Base-by-base conservation (phyloP, 2,888 invertebrate genomes). In the Sphinx pinastri region DNA sequence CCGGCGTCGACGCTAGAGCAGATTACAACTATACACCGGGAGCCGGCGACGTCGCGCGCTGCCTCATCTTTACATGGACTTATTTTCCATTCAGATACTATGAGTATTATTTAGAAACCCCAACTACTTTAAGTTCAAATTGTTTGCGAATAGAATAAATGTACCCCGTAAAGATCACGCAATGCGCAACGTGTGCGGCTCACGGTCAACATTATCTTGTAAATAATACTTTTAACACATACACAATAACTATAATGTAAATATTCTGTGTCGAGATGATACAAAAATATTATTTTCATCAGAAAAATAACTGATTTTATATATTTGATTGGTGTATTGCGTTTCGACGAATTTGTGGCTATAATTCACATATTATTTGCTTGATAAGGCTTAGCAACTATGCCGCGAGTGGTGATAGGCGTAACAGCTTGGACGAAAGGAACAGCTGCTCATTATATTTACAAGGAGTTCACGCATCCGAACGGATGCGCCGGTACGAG, bases 161-260 rank as follows among this genome's bases (percentile, higher is more conserved):
- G 73, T 66, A 68, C 66, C 69, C 60, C 59, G 69, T 16, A 58
- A n/a, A 68, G 68, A 58, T 60, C 47, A 55, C 13, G 2, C 51
- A 67, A 57, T 16, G 11, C 7, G 31, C 67, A 51, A n/a, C 16
- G 52, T 14, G 51, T 31, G 19, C 52, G 45, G 70, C 38, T 69
- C 69, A 73, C 71, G 74, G 74, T 68, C 60, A 75, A 73, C 78
- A 75, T 80, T 79, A 79, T 78, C 19, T 63, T 63, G 86, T 79
- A 84, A 85, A 81, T 88, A 88, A 88, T 87, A 86, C 86, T 87
- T 85, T 80, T 66, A 77, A 81, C 70, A 77, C 73, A 79, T 25
- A 60, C 47, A 63, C 49, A 63, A 49, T 49, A 49, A 19, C 19
- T 63, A 49, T 70, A 68, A 68, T 71, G 49, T 70, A 69, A 72